These are phyloP conservation scores for Zhuqinia jingwanae DNA, from an alignment of 2,888 invertebrate genomes.

Conservation along the genomic window DNA sequence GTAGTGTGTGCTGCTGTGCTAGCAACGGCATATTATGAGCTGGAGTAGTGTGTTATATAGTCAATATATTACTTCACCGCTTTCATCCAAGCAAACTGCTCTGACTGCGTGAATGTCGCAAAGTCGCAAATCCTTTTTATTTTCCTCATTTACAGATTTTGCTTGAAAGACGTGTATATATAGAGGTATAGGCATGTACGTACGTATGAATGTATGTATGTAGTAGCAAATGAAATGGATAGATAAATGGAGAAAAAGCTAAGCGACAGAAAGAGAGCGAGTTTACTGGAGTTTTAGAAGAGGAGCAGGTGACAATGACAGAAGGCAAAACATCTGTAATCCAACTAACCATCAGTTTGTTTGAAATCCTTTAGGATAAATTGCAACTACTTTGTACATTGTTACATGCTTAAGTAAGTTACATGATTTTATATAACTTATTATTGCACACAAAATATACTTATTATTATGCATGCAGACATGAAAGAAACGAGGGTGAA, in stretches of 20 bases:
- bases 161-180: not conserved
- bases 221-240: too few species aligned
- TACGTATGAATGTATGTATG: too few species aligned
- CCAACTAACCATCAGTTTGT: conserved; percentile 6
- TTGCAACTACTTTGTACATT: conserved; percentile 28
- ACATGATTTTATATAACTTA: too few species aligned
- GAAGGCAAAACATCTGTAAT: conserved; percentile 52
- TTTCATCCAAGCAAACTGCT: too few species aligned
- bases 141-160: conserved; percentile 30
- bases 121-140: conserved; percentile 31
- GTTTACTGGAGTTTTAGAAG: not conserved
- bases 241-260: not conserved
- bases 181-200: too few species aligned
- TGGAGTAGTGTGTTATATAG: too few species aligned
- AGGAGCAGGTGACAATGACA: conserved; percentile 53
- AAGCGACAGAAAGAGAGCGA: not conserved
- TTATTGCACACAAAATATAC: not conserved
- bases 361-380: conserved; percentile 43
- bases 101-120: not conserved
- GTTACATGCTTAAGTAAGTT: too few species aligned
- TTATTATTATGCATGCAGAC: too few species aligned
- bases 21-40: not conserved
- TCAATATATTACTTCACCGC: too few species aligned
- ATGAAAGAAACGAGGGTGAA: too few species aligned
- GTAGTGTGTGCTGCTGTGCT: not conserved